Evolutionary conservation across 2,113 vertebrate species (phyloP).

Genomic region (Malurus cyaneus): DNA sequence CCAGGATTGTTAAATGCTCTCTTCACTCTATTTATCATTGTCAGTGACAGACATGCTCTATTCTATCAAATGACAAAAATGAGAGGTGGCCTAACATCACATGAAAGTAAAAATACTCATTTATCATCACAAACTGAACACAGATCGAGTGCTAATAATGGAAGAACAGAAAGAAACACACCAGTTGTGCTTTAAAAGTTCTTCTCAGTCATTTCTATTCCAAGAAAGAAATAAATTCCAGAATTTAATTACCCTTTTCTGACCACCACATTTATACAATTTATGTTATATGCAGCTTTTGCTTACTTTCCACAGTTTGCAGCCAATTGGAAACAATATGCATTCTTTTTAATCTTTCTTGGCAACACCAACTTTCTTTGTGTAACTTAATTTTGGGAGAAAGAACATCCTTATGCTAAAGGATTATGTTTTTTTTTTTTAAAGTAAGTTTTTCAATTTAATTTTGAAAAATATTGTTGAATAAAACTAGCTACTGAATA

Average conservation of each 20-base stretch:
- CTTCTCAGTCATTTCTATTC: neutral
- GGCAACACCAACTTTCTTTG: neutral
- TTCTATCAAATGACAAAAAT: neutral
- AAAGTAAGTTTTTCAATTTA: neutral
- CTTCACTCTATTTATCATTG: neutral
- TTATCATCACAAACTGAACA: neutral
- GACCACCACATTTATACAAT: neutral
- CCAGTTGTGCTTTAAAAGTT: neutral
- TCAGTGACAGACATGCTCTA: neutral
- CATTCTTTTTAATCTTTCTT: neutral
- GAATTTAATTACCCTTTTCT: neutral
- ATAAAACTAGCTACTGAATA: neutral
- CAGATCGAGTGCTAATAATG: neutral
- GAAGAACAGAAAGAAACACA: neutral
- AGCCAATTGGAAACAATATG: neutral
- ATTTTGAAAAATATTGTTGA: neutral
- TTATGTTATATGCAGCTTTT: neutral
- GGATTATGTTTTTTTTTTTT: neutral
- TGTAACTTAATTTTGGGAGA: neutral
- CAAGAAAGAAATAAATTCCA: neutral
- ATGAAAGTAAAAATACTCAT: neutral
- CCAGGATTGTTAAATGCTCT: fast-evolving
- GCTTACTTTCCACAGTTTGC: neutral
- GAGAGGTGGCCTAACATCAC: neutral
- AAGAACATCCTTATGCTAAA: neutral